phyloP scores from a whole-genome alignment of 2,113 vertebrate species.

The Stegostoma tigrinum region DNA sequence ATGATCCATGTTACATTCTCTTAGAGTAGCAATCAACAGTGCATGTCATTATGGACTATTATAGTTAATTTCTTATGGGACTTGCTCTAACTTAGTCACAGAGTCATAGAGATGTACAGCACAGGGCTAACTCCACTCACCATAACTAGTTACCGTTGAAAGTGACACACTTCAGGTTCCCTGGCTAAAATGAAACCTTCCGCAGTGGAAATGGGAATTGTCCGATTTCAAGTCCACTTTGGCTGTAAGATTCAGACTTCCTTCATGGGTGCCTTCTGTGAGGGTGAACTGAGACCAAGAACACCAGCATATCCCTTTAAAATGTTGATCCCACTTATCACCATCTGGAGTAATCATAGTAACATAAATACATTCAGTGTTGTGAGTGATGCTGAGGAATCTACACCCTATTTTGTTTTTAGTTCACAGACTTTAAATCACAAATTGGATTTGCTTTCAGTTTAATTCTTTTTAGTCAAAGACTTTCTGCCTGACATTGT shows the following conservation, averaged over 20 bases:
- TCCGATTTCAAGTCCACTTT: not conserved
- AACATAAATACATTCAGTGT: not conserved
- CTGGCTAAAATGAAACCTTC: not conserved
- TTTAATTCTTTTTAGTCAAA: not conserved
- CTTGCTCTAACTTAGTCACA: too few relatives aligned
- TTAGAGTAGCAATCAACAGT: too few relatives aligned
- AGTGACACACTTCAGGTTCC: not conserved
- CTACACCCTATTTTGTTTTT: not conserved
- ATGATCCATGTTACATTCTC: too few relatives aligned
- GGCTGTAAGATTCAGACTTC: not conserved
- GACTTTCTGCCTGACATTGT: not conserved
- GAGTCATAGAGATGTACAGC: too few relatives aligned
- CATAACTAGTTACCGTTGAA: not conserved
- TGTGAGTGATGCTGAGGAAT: not conserved
- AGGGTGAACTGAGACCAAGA: not conserved
- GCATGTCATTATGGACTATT: too few relatives aligned
- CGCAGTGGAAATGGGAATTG: not conserved
- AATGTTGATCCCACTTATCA: not conserved
- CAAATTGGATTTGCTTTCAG: not conserved
- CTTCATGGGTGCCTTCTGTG: not conserved
- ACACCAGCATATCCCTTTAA: not conserved
- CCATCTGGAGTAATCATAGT: not conserved
- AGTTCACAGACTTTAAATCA: not conserved
- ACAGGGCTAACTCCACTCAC: too few relatives aligned
- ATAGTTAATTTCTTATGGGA: too few relatives aligned